phyloP scores from a whole-genome alignment of 2,888 invertebrate genomes.

The Conops quadrifasciatus region DNA sequence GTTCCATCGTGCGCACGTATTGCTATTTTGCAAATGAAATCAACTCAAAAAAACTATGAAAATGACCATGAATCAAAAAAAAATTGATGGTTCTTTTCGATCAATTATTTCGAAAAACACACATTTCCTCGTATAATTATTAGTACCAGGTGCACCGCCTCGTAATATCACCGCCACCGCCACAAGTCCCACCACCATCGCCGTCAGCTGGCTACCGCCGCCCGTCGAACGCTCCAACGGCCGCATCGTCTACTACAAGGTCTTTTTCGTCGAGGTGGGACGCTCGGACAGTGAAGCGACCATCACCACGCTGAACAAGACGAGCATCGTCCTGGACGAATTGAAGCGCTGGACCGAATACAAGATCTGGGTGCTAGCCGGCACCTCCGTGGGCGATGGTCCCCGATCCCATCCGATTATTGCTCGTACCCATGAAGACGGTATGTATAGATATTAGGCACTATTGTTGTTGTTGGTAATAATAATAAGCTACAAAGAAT shows the following conservation, averaged over 20 bases:
- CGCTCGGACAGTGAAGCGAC: conserved; percentile 85
- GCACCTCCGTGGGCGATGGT: conserved; percentile 96
- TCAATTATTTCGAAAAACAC: conserved; percentile 22
- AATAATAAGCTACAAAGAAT: background rate
- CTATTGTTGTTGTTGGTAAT: background rate
- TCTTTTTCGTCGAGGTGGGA: conserved; percentile 86
- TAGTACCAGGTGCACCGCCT: conserved; percentile 97
- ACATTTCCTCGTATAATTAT: conserved; percentile 48
- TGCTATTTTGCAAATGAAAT: conserved; percentile 4
- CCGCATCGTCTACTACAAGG: conserved; percentile 93
- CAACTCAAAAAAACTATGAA: conserved; percentile 32
- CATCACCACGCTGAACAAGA: conserved; percentile 80
- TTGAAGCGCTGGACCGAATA: conserved; percentile 96
- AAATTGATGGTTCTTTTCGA: conserved; percentile 28
- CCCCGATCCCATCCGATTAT: conserved; percentile 91
- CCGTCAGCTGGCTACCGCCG: conserved; percentile 93
- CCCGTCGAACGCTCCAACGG: conserved; percentile 91
- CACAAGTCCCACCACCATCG: conserved; percentile 87
- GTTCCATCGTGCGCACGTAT: background rate
- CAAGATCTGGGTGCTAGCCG: conserved; percentile 95
- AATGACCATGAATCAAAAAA: conserved; percentile 33
- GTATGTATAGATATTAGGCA: conserved; percentile 75
- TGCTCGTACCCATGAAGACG: conserved; percentile 97
- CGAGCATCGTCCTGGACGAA: conserved; percentile 84
- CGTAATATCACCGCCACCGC: conserved; percentile 91